A percentile compares a stretch with the other conserved stretches of the same genome.
These are phyloP conservation scores for Anguilla obscura DNA, from an alignment of 2,797 vertebrate genomes.

Conservation along the genomic window DNA sequence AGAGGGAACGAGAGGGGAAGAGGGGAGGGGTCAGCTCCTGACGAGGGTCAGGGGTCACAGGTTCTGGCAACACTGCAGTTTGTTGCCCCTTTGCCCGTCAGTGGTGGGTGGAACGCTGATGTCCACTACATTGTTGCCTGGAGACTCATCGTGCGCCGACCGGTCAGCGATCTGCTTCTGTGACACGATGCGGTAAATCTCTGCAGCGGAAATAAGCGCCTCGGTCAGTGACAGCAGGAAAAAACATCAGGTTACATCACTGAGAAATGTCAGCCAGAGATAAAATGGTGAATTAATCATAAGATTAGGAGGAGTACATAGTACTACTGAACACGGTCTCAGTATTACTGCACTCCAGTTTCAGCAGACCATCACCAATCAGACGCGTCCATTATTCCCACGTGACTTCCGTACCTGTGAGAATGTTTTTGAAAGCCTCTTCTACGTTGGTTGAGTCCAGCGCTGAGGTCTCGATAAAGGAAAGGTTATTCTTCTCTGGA, in stretches of 20 bases:
- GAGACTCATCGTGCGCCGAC: slow-evolving; percentile 77
- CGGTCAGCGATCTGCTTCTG: slow-evolving; percentile 80
- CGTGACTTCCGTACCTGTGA: slow-evolving; percentile 78
- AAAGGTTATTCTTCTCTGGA: slow-evolving; percentile 93
- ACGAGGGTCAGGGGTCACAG: slow-evolving; percentile 79
- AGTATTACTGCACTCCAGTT: neutral
- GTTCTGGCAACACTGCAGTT: slow-evolving; percentile 96
- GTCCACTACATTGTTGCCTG: slow-evolving; percentile 90
- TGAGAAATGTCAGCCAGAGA: neutral
- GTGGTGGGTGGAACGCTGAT: slow-evolving; percentile 84
- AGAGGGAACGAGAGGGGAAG: slow-evolving; percentile 14
- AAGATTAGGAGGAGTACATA: neutral
- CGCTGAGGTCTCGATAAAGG: slow-evolving; percentile 97
- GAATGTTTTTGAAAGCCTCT: slow-evolving; percentile 97
- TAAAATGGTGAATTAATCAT: neutral
- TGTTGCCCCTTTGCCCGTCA: slow-evolving; percentile 89
- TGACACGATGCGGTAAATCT: slow-evolving; percentile 80
- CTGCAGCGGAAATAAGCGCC: slow-evolving; percentile 50
- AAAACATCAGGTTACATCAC: neutral
- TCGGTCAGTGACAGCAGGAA: neutral
- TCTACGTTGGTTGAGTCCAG: slow-evolving; percentile 97
- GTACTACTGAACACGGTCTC: neutral
- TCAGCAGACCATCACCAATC: neutral
- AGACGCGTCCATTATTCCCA: neutral
- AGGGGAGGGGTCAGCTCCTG: slow-evolving; percentile 43